Base-by-base conservation (phyloP, 2,797 vertebrate genomes). In the Hippocampus kuda region DNA sequence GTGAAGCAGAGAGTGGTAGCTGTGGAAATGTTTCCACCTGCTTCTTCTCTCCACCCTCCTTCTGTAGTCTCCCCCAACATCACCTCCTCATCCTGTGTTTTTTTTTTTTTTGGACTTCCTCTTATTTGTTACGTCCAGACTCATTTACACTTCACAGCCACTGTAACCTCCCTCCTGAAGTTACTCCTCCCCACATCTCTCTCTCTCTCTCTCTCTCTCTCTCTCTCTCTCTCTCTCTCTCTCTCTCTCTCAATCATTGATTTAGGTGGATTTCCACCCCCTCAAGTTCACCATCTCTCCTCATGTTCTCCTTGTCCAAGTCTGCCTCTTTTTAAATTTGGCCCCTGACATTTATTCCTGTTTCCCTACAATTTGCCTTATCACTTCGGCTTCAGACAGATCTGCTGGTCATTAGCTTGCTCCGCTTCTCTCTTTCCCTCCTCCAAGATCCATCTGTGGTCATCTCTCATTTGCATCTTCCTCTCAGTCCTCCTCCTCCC, bases 61-160 rank as follows among this genome's bases (percentile, higher is more conserved):
- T 27, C 11, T 70, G 9, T 61, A 10, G 26, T 34, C 26, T n/a
- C 65, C 67, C 38, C 22, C 48, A 57, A 51, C 54, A 30, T 51
- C 13, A 12, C 53, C 30, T 49, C 56, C 13, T 38, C 24, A 26
- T 57, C 38, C 53, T 41, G 48, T 22, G 3, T 71, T 63, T 66
- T 48, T 68, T 79, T 72, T 48, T 68, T 79, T 72, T 74, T 68
- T 63, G 60, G 15, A 16, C 67, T 71, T 67, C 72, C 74, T 30
- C 51, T 77, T 70, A 76, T 83, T 72, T 70, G 73, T 77, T 72
- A 72, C 67, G 71, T 63, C 65, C 49, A 64, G 54, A 73, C 71
- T 83, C 67, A 71, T 85, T 81, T 77, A 68, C 65, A 65, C 66
- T 72, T 67, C 46, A 13, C 26, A 5, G 24, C 66, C 66, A 67